Evolutionary conservation across 2,888 invertebrate genomes (phyloP).

Genomic region (Amaurobius ferox): DNA sequence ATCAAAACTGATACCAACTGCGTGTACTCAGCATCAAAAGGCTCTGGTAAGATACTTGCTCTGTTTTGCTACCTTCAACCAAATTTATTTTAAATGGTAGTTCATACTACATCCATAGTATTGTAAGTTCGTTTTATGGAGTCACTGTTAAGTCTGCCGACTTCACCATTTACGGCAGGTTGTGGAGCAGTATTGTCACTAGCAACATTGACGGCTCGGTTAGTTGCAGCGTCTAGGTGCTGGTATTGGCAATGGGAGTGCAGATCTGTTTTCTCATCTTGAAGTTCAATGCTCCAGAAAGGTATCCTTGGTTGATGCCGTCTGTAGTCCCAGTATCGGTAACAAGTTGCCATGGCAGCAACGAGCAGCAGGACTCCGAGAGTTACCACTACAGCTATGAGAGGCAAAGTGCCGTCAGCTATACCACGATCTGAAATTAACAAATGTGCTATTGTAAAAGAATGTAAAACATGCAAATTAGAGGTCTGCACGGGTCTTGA

Average conservation of each 20-base stretch:
- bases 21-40: background rate
- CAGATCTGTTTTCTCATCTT: slow-evolving; percentile 61
- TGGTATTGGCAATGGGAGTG: slow-evolving; percentile 70
- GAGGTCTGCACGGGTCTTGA: too few relatives aligned
- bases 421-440: slow-evolving; percentile 62
- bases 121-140: slow-evolving; percentile 59
- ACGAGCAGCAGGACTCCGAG: slow-evolving; percentile 71
- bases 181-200: background rate
- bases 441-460: background rate
- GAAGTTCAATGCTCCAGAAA: slow-evolving; percentile 71
- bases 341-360: slow-evolving; percentile 72
- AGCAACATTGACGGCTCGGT: slow-evolving; percentile 3
- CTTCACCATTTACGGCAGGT: slow-evolving; percentile 21
- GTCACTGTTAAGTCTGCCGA: slow-evolving; percentile 44
- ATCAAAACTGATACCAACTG: background rate
- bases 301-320: slow-evolving; percentile 68
- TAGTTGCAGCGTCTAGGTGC: slow-evolving; percentile 62
- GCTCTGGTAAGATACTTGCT: background rate
- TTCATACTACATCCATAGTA: slow-evolving; percentile 61
- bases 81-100: background rate
- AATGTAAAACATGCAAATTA: too few relatives aligned
- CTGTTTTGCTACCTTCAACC: background rate
- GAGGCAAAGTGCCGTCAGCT: slow-evolving; percentile 72
- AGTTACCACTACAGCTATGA: slow-evolving; percentile 72
- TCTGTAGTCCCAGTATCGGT: slow-evolving; percentile 70